Evolutionary conservation across 2,888 invertebrate genomes (phyloP).

Genomic region (Laspeyria flexula): DNA sequence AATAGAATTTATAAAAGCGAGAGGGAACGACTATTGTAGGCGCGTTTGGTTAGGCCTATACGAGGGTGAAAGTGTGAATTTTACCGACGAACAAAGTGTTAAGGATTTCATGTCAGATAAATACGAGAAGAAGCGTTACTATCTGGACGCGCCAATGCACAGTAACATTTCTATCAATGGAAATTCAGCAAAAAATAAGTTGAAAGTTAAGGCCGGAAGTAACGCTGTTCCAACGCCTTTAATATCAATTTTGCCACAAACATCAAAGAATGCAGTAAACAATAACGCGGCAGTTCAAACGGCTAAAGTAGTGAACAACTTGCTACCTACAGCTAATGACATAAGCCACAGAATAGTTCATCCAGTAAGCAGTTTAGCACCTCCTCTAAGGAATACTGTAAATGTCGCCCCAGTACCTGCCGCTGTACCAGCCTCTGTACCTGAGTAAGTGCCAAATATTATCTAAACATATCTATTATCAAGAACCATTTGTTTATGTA

Average conservation of each 20-base stretch:
- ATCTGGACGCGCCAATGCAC: conserved; percentile 66
- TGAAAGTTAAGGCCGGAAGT: conserved; percentile 67
- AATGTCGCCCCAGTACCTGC: conserved; percentile 46
- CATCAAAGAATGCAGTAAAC: conserved; percentile 57
- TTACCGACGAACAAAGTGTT: conserved; percentile 95
- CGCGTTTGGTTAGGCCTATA: conserved; percentile 97
- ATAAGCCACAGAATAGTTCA: conserved; percentile 68
- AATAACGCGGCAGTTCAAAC: conserved; percentile 63
- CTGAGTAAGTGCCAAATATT: conserved; percentile 69
- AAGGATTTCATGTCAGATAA: conserved; percentile 97
- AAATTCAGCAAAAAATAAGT: conserved; percentile 63
- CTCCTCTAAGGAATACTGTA: conserved; percentile 56
- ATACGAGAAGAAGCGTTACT: conserved; percentile 95
- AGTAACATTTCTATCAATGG: conserved; percentile 65
- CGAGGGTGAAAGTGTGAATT: conserved; percentile 90
- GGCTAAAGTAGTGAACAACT: conserved; percentile 67
- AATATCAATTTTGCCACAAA: conserved; percentile 74
- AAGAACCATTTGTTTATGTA: not conserved
- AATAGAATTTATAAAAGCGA: conserved; percentile 94
- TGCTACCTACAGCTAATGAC: conserved; percentile 56
- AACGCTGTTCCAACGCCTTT: conserved; percentile 60
- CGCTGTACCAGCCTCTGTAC: conserved; percentile 58
- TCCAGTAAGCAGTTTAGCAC: conserved; percentile 65
- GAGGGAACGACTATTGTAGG: conserved; percentile 97
- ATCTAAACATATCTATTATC: not conserved